Evolutionary conservation across 2,113 vertebrate genomes (phyloP), one percentile per base, ranked within the genome.

Genomic region (Lophius piscatorius): DNA sequence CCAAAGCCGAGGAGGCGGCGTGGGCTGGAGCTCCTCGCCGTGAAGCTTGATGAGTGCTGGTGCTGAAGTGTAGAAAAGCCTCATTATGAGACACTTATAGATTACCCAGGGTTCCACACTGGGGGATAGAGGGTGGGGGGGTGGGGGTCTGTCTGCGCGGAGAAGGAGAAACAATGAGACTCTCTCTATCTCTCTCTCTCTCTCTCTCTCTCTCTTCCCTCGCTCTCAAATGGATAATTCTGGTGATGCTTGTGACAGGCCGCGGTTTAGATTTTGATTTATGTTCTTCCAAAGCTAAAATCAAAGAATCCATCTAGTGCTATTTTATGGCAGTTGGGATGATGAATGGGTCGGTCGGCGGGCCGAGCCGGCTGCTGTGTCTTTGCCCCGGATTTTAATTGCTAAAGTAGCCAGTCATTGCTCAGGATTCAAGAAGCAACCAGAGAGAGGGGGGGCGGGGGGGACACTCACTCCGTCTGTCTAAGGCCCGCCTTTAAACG

Each of bases 341-440:
- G 97, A 99, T 98, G 96, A 98, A 98, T 98, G 97, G 96, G 92
- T 93, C 94, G 95, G 94, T 96, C 94, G 95, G 92, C 92, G 92
- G 95, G 95, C 96, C 95, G 94, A 96, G 94, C 93, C 95, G 95
- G 95, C 94, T 92, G 93, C 96, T 96, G 95, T 98, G 97, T 99
- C 97, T 99, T 99, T 99, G 97, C 97, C 96, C 96, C 90, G 93
- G 95, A 96, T 98, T 99, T 99, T 98, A 99, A 99, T 99, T 99
- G 96, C 95, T 97, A 96, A 98, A 98, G 95, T 98, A 97, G 95
- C 96, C 94, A 94, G 94, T 97, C 95, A 94, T 95, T 98, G 95
- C 94, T 98, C 96, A 97, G 94, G 94, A 98, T 97, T 97, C 95
- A 96, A 90, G 93, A 50, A 24, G 72, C 83, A 80, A 84, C 64